Conservation (phyloP, 2,113 vertebrate genomes). For the Prunella fulvescens region DNA sequence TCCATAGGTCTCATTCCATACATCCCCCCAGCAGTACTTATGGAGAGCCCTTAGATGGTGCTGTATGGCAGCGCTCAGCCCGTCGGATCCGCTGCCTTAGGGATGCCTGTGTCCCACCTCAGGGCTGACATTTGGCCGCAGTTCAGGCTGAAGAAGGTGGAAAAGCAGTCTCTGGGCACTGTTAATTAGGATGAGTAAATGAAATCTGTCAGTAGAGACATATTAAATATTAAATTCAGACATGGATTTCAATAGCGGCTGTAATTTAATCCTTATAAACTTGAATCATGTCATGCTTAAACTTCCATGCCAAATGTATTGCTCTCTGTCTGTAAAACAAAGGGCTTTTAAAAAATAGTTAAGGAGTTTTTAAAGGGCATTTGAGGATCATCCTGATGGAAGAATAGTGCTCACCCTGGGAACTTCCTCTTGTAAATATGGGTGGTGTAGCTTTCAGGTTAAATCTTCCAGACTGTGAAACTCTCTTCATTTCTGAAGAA, state of each 20-base stretch:
- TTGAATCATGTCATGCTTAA: neutral
- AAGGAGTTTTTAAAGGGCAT: neutral
- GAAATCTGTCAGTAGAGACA: slow-evolving; percentile 24
- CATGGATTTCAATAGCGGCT: neutral
- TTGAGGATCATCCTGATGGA: neutral
- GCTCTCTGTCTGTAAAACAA: neutral
- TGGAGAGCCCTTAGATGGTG: slow-evolving; percentile 2
- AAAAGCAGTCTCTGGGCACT: slow-evolving; percentile 1
- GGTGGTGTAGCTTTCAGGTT: neutral
- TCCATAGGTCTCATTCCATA: neutral
- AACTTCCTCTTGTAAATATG: neutral
- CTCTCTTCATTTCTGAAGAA: neutral
- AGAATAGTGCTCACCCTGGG: neutral
- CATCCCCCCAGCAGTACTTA: neutral
- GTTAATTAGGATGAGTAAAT: slow-evolving; percentile 58
- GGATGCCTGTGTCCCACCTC: neutral
- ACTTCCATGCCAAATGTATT: neutral
- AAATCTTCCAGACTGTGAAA: neutral
- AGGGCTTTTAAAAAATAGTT: neutral
- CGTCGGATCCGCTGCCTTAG: neutral
- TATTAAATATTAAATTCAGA: slow-evolving; percentile 25
- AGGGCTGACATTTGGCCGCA: neutral
- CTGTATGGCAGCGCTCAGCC: neutral
- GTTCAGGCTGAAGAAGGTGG: neutral
- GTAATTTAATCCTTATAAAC: neutral